Evolutionary conservation across 2,797 vertebrate genomes (phyloP).

Genomic region (Salmo trutta): DNA sequence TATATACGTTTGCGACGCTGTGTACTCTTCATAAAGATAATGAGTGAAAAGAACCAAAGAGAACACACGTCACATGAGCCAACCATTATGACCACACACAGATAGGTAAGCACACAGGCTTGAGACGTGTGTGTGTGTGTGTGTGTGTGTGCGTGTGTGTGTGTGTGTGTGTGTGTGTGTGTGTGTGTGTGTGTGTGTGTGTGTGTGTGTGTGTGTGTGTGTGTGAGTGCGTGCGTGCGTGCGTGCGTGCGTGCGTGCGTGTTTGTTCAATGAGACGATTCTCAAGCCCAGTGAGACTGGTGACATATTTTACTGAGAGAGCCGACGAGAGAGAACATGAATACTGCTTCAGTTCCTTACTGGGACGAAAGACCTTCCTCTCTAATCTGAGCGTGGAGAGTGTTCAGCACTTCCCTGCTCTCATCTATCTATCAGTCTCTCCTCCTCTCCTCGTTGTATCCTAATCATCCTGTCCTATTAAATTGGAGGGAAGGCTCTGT

Average conservation of each 20-base stretch:
- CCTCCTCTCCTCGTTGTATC: background rate
- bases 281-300: slow-evolving; percentile 2
- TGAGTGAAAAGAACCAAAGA: too few species aligned
- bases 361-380: background rate
- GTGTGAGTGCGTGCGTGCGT: too few species aligned
- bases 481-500: background rate
- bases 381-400: background rate
- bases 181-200: too few species aligned
- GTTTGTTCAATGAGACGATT: slow-evolving; percentile 1
- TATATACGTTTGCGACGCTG: too few species aligned
- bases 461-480: background rate
- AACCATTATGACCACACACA: background rate
- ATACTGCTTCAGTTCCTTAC: background rate
- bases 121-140: too few species aligned
- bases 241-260: too few species aligned
- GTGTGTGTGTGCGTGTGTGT: too few species aligned
- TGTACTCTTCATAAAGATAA: too few species aligned
- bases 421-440: background rate
- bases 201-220: too few species aligned
- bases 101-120: slow-evolving; percentile 32
- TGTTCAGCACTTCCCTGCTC: background rate
- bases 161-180: too few species aligned
- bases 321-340: background rate
- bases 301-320: slow-evolving; percentile 2
- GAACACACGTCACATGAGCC: background rate